phyloP scores from a whole-genome alignment of 2,797 vertebrate genomes.

The Syngnathus rostellatus region DNA sequence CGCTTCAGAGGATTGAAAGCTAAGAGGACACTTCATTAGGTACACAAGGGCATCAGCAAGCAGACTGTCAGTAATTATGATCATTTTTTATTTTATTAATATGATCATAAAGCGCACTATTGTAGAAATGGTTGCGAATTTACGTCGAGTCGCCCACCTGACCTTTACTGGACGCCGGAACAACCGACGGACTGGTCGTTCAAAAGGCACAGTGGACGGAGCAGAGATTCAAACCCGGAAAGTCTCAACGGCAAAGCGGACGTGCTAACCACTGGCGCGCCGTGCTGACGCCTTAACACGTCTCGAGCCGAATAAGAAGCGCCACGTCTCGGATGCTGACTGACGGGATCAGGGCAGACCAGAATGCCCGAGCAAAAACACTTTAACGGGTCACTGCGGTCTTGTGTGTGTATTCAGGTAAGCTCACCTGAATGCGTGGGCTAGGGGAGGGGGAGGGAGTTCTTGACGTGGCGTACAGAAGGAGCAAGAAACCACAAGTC shows the following conservation, averaged over 20 bases:
- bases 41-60: background rate
- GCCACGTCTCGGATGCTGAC: conserved; percentile 46
- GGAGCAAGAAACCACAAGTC: conserved; percentile 1
- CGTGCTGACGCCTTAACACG: too few relatives aligned
- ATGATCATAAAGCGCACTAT: too few relatives aligned
- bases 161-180: too few relatives aligned
- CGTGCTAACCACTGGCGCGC: too few relatives aligned
- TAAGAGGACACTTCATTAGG: background rate
- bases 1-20: conserved; percentile 22
- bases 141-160: too few relatives aligned
- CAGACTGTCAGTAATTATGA: background rate
- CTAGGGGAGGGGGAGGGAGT: conserved; percentile 26
- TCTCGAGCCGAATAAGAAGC: conserved; percentile 12
- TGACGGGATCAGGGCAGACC: conserved; percentile 47
- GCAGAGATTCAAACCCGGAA: too few relatives aligned
- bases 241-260: too few relatives aligned
- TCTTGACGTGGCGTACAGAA: conserved; percentile 29
- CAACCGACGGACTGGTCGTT: too few relatives aligned
- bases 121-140: too few relatives aligned
- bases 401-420: conserved; percentile 53
- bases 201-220: too few relatives aligned
- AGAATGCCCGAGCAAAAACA: conserved; percentile 51
- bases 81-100: too few relatives aligned
- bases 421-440: conserved; percentile 53
- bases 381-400: conserved; percentile 41